A percentile compares a stretch with the other conserved stretches of the same genome.
Conservation (phyloP, 2,888 invertebrate species). For the Notodonta ziczac region DNA sequence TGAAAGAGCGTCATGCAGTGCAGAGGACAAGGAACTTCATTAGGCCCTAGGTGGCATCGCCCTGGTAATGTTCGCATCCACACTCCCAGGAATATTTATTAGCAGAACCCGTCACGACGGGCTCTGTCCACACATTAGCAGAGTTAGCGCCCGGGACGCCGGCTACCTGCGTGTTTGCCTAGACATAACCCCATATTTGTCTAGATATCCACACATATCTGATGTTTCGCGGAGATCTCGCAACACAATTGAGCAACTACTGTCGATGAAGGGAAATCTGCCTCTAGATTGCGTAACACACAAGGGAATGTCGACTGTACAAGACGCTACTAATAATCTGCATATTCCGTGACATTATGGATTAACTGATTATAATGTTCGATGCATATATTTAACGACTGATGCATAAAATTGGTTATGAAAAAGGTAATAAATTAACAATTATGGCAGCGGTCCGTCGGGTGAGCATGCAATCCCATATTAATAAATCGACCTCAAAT, state of each 20-base stretch:
- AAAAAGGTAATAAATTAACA: conserved; percentile 41
- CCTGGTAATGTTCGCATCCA: conserved; percentile 62
- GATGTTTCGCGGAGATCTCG: conserved; percentile 64
- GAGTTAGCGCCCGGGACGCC: conserved; percentile 74
- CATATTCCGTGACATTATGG: conserved; percentile 46
- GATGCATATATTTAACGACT: conserved; percentile 27
- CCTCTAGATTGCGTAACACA: conserved; percentile 66
- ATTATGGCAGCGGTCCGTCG: conserved; percentile 32
- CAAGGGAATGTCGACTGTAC: conserved; percentile 64
- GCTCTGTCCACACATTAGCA: conserved; percentile 82
- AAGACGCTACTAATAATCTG: conserved; percentile 61
- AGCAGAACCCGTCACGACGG: conserved; percentile 78
- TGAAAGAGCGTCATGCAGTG: conserved; percentile 7
- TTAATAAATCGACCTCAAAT: too few species aligned
- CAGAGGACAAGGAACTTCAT: conserved; percentile 36
- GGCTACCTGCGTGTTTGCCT: conserved; percentile 72
- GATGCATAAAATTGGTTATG: conserved; percentile 10
- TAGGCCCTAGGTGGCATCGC: conserved; percentile 24
- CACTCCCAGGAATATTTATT: conserved; percentile 80
- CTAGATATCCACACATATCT: conserved; percentile 73
- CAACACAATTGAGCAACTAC: conserved; percentile 74
- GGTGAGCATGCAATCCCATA: too few species aligned
- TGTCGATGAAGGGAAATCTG: conserved; percentile 78
- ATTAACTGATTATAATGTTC: conserved; percentile 33
- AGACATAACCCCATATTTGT: conserved; percentile 68